Percentiles rank a stretch among this genome's conserved stretches.
Evolutionary conservation across 2,797 vertebrate genomes (phyloP).

Genomic region (Hoplostethus atlanticus): DNA sequence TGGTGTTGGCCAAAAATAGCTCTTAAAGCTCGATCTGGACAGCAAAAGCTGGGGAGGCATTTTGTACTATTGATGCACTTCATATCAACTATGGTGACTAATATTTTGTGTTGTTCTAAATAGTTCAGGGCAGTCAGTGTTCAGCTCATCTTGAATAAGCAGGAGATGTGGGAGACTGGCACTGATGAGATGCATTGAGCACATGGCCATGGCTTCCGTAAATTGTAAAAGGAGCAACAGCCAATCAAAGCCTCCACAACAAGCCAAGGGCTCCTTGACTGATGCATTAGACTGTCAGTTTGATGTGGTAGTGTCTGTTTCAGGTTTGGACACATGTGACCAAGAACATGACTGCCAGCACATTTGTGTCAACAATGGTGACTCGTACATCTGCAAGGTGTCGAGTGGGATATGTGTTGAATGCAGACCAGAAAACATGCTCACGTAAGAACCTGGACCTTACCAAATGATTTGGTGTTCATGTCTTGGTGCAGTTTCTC

Average conservation of each 20-base stretch:
- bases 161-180: slow-evolving; percentile 58
- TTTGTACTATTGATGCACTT: background rate
- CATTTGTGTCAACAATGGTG: slow-evolving; percentile 75
- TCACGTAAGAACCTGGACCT: slow-evolving; percentile 77
- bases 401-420: slow-evolving; percentile 80
- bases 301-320: slow-evolving; percentile 30
- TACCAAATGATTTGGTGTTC: background rate
- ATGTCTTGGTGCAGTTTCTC: background rate
- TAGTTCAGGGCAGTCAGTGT: background rate
- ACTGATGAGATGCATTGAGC: background rate
- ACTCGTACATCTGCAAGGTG: slow-evolving; percentile 82
- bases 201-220: background rate
- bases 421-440: slow-evolving; percentile 82
- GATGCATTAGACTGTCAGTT: slow-evolving; percentile 41
- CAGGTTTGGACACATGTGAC: slow-evolving; percentile 70
- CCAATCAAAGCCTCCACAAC: slow-evolving; percentile 54
- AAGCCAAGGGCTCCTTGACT: background rate
- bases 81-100: background rate
- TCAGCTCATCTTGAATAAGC: slow-evolving; percentile 80
- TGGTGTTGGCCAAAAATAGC: too few species aligned
- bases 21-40: too few species aligned
- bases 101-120: background rate
- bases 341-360: slow-evolving; percentile 85
- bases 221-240: background rate
- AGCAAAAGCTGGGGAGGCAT: background rate